Conservation (phyloP, 2,888 invertebrate species). For the Leptura quadrifasciata region DNA sequence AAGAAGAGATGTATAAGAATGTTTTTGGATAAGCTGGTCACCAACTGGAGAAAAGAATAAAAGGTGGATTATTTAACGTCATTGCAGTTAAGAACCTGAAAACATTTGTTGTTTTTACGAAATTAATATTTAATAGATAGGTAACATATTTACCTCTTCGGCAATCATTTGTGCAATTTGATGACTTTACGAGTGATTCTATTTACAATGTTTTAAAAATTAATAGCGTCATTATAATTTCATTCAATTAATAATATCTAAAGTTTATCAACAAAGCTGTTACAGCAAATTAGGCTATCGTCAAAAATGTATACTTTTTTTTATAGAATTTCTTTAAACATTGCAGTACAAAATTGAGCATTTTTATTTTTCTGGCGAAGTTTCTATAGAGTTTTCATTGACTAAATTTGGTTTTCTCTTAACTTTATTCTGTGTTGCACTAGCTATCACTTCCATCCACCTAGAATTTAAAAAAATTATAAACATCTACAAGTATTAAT, state of each 20-base stretch:
- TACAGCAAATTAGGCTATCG: neutral
- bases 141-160: neutral
- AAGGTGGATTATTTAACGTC: no score
- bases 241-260: neutral
- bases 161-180: neutral
- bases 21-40: no score
- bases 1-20: no score
- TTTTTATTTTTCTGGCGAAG: constrained; percentile 48
- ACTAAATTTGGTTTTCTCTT: constrained; percentile 61
- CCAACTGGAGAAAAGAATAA: no score
- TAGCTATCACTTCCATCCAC: constrained; percentile 79
- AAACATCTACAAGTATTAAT: no score
- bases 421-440: constrained; percentile 78
- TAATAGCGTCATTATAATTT: neutral
- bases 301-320: neutral
- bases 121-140: neutral
- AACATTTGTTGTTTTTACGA: no score
- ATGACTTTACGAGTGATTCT: neutral
- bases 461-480: constrained; percentile 58
- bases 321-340: neutral
- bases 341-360: constrained; percentile 21
- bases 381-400: constrained; percentile 66
- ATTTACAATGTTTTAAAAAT: neutral
- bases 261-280: neutral
- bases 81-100: no score